Evolutionary conservation across 2,888 invertebrate genomes (phyloP), one percentile per base, ranked within the genome.

Genomic region (Pandemis corylana): DNA sequence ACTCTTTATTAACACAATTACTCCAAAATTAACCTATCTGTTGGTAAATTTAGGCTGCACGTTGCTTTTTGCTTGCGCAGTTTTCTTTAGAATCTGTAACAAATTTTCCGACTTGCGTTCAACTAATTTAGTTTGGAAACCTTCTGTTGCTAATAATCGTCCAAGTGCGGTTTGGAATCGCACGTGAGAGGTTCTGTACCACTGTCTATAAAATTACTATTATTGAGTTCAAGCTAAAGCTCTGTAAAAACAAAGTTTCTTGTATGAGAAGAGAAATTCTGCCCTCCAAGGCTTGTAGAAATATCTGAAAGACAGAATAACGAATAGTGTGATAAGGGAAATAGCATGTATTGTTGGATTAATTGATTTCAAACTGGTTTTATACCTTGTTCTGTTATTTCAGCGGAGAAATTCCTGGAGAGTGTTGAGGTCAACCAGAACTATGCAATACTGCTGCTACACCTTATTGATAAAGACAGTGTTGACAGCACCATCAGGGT

Each of bases 381-480:
- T 36, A 36, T 36, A 46, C 10, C 10, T 10, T 46, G 5, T 46
- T n/a, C 6, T 51, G 2, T 51, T 51, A 51, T 86, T 85, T 5
- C 89, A 98, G 99, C 99, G 77, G 99, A 99, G 90, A 98, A 97
- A 84, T 98, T 98, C 89, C 93, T 99, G 78, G 97, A 98, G 89
- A 97, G 97, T 56, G 97, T 99, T 3, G 99, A 99, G 94, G 95
- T 96, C 1, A 98, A 98, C 87, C 97, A 97, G 86, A 98, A 98
- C 87, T 99, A 98, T 94, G 97, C 99, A 0, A 94, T 98, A 15
- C 92, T 99, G 42, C 91, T 99, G 68, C 94, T 99, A 7, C 96
- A 98, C 83, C 95, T 99, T 12, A 96, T 99, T 75, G 97, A 98
- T 83, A 98, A 97, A 82, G 95, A 97, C 63, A 96, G 96, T 78